phyloP scores from a whole-genome alignment of 2,113 vertebrate genomes.

The Reinhardtius hippoglossoides region DNA sequence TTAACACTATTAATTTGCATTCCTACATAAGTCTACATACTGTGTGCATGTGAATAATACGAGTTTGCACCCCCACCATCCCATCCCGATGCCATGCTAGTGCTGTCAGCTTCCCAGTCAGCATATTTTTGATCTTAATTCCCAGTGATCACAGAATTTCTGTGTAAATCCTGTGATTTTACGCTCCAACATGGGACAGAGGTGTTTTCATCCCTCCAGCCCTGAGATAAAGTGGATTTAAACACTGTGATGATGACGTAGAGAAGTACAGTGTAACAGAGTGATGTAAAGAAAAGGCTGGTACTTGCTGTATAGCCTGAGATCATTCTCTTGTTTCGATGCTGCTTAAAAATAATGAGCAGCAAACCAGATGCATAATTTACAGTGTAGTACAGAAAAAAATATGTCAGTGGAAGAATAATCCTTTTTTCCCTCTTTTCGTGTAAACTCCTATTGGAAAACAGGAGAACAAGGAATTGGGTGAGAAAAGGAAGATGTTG shows the following conservation, averaged over 20 bases:
- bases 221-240: slow-evolving; percentile 52
- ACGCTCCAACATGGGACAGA: slow-evolving; percentile 30
- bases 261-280: slow-evolving; percentile 36
- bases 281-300: not conserved
- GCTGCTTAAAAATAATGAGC: slow-evolving; percentile 64
- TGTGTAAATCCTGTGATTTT: slow-evolving; percentile 53
- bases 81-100: slow-evolving; percentile 5
- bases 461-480: not conserved
- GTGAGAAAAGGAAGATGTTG: not conserved
- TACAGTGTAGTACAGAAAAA: slow-evolving; percentile 54
- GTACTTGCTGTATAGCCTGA: slow-evolving; percentile 15
- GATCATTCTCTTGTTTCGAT: slow-evolving; percentile 42
- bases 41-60: slow-evolving; percentile 42
- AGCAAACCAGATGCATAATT: slow-evolving; percentile 69
- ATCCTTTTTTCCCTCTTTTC: not conserved
- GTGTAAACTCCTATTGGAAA: not conserved
- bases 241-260: slow-evolving; percentile 56
- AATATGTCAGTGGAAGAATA: slow-evolving; percentile 18
- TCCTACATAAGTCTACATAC: slow-evolving; percentile 27
- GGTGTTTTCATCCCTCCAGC: slow-evolving; percentile 50
- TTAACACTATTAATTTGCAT: slow-evolving; percentile 4
- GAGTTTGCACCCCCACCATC: no score
- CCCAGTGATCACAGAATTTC: slow-evolving; percentile 62
- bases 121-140: slow-evolving; percentile 49
- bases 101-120: slow-evolving; percentile 25